These are phyloP conservation scores for Parambassis ranga DNA, from an alignment of 2,797 vertebrate genomes.

Conservation along the genomic window DNA sequence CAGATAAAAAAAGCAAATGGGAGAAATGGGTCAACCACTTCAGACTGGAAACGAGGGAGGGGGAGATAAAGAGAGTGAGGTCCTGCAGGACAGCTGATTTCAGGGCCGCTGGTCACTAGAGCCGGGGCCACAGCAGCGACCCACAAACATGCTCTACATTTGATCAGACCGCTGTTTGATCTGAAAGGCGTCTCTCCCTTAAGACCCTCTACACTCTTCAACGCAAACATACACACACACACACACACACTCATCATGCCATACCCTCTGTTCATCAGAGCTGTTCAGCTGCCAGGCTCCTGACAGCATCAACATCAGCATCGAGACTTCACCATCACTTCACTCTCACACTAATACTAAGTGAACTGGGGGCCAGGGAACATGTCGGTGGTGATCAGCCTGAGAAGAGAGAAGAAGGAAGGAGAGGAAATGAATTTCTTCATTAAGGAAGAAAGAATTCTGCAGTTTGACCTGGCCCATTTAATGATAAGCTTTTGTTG, in stretches of 20 bases:
- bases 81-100: constrained; percentile 62
- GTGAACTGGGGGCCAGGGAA: constrained; percentile 34
- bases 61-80: constrained; percentile 45
- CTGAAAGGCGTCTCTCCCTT: constrained; percentile 45
- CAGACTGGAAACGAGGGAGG: constrained; percentile 35
- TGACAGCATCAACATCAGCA: constrained; percentile 59
- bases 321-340: constrained; percentile 44
- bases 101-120: constrained; percentile 60
- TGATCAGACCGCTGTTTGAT: constrained; percentile 67
- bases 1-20: constrained; percentile 3
- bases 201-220: constrained; percentile 27
- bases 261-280: constrained; percentile 49
- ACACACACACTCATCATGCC: constrained; percentile 34
- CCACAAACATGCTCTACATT: constrained; percentile 75
- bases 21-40: constrained; percentile 75
- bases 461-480: too few relatives aligned
- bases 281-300: constrained; percentile 41
- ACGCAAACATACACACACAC: constrained; percentile 23
- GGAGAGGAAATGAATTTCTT: not conserved
- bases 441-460: too few relatives aligned
- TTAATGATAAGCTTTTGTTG: too few relatives aligned
- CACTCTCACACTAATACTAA: constrained; percentile 33
- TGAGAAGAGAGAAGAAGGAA: not conserved
- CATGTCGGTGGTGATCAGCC: constrained; percentile 45
- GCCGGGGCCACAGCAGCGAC: constrained; percentile 58